These are phyloP conservation scores for Sardinella longiceps DNA, from an alignment of 2,797 vertebrate species.

Conservation along the genomic window DNA sequence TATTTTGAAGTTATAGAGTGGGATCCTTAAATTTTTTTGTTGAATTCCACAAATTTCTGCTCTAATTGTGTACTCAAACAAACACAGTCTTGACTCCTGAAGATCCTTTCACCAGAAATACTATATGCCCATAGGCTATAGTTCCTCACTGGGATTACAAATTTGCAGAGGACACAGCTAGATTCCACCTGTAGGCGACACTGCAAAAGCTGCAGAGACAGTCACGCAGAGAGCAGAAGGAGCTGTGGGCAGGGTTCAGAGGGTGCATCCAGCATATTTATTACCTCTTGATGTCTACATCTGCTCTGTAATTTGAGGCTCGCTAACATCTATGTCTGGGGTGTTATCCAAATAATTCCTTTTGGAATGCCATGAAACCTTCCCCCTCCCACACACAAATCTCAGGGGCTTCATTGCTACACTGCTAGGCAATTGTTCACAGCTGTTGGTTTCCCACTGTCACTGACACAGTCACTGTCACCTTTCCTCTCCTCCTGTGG, in stretches of 20 bases:
- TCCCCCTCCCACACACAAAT: background rate
- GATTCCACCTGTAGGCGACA: background rate
- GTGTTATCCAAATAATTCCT: background rate
- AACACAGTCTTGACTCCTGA: background rate
- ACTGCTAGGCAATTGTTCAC: background rate
- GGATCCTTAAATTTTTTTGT: no score
- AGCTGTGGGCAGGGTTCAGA: background rate
- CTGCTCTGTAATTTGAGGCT: background rate
- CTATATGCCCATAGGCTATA: no score
- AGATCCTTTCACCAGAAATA: no score
- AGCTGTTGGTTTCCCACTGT: background rate
- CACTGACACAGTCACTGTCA: background rate
- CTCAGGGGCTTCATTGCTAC: background rate
- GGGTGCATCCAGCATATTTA: background rate
- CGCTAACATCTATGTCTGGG: background rate
- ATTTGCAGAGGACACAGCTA: background rate
- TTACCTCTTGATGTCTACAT: constrained; percentile 11
- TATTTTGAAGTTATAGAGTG: no score
- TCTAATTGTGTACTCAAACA: no score
- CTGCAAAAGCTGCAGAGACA: background rate
- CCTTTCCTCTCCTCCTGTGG: background rate
- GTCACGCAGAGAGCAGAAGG: background rate
- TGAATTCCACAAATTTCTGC: no score
- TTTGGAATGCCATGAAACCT: background rate
- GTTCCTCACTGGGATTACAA: no score